These are phyloP conservation scores for Pseudonaja textilis DNA, from an alignment of 2,113 vertebrate genomes.

Conservation along the genomic window DNA sequence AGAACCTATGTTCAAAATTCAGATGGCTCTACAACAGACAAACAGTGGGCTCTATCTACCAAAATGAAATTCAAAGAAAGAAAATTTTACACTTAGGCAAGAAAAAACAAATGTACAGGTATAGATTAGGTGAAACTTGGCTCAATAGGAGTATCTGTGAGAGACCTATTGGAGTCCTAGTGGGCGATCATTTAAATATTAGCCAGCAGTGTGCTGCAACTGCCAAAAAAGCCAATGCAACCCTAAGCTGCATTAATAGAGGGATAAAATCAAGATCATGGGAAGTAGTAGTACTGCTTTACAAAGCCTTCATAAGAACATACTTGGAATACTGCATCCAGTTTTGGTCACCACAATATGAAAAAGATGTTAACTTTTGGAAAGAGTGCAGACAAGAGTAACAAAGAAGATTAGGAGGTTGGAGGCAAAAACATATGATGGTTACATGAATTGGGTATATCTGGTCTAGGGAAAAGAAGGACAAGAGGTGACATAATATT, in stretches of 20 bases:
- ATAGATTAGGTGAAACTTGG: background rate
- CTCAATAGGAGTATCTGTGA: background rate
- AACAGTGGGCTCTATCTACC: background rate
- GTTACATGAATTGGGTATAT: background rate
- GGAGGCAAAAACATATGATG: background rate
- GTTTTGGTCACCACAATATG: background rate
- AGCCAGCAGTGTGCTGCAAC: background rate
- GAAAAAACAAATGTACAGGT: background rate
- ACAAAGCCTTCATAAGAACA: background rate
- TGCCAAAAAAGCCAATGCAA: background rate
- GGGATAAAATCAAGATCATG: background rate
- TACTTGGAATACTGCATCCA: background rate
- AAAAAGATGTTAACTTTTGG: background rate
- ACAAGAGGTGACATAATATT: background rate
- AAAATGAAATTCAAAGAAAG: background rate
- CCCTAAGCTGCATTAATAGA: background rate
- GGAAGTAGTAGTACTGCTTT: background rate
- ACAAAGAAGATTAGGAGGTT: background rate
- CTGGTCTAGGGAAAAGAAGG: background rate
- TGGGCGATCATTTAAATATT: background rate
- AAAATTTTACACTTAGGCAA: background rate
- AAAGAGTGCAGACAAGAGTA: background rate
- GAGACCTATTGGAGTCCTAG: background rate
- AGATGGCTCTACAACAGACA: background rate
- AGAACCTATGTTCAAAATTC: background rate